These are phyloP conservation scores for Apteryx owenii DNA, from an alignment of 2,113 vertebrate genomes.

Conservation along the genomic window DNA sequence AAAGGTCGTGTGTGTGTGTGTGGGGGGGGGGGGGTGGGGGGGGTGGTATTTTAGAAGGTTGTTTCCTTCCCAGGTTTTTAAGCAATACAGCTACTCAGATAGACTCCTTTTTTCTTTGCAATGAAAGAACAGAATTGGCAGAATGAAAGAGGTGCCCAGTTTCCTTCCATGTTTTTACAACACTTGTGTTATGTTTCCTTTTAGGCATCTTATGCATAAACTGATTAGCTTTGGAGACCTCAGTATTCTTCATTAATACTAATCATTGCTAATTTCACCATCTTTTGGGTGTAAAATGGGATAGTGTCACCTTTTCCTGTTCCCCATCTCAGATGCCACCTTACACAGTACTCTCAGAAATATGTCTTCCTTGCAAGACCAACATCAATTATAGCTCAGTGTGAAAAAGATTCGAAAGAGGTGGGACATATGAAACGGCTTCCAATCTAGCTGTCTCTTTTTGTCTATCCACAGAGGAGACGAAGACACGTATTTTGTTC, in stretches of 20 bases:
- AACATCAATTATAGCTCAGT: neutral
- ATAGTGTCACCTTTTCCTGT: neutral
- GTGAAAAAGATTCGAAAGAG: neutral
- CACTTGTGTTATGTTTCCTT: neutral
- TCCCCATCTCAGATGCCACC: neutral
- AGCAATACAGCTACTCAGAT: neutral
- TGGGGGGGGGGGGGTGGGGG: no score
- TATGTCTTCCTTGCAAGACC: neutral
- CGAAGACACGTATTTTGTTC: neutral
- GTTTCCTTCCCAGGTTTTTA: neutral
- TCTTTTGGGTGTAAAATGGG: neutral
- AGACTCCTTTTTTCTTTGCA: neutral
- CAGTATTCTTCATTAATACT: neutral
- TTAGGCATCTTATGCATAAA: neutral
- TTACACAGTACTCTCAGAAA: neutral
- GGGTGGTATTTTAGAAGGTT: neutral
- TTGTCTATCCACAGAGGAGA: neutral
- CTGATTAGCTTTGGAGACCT: neutral
- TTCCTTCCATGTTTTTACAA: neutral
- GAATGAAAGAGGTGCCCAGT: neutral
- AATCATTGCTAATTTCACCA: neutral
- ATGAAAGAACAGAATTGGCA: neutral
- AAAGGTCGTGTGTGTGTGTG: neutral
- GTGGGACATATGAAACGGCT: neutral
- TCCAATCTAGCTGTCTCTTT: neutral